phyloP scores from a whole-genome alignment of 1,140 invertebrate genomes.

The Listronotus bonariensis region DNA sequence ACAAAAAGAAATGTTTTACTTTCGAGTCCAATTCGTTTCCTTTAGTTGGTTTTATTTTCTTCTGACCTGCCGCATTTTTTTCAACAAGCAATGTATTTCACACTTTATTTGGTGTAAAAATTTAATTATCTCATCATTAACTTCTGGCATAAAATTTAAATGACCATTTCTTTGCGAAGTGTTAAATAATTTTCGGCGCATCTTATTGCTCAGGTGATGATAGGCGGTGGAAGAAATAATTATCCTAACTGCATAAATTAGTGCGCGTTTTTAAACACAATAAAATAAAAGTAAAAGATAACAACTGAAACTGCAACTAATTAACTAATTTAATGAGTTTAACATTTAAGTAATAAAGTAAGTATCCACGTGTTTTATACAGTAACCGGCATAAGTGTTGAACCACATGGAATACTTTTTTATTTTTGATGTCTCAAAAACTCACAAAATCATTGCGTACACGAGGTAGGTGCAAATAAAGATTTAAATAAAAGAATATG shows the following conservation, averaged over 20 bases:
- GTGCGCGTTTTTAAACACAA: background rate
- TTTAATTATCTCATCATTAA: conserved; percentile 26
- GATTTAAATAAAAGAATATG: too few relatives aligned
- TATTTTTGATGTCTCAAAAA: too few relatives aligned
- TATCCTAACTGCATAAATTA: background rate
- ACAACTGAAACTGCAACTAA: too few relatives aligned
- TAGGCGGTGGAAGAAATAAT: background rate
- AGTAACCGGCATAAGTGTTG: too few relatives aligned
- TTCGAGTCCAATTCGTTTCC: background rate
- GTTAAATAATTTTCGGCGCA: background rate
- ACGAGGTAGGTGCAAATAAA: too few relatives aligned
- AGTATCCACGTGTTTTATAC: too few relatives aligned
- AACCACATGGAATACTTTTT: too few relatives aligned
- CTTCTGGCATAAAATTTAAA: conserved; percentile 24
- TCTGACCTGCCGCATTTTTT: conserved; percentile 6
- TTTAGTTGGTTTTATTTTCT: conserved; percentile 9
- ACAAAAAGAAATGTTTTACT: too few relatives aligned
- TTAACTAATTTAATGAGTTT: too few relatives aligned
- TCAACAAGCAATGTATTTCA: conserved; percentile 14
- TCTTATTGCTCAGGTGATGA: background rate
- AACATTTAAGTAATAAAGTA: too few relatives aligned
- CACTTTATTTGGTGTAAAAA: conserved; percentile 24
- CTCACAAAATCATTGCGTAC: too few relatives aligned
- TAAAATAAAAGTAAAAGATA: background rate
- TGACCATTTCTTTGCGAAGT: conserved; percentile 13